A percentile compares a stretch with the other conserved stretches of the same genome.
phyloP scores from a whole-genome alignment of 1,140 invertebrate genomes.

The Oreohelix idahoensis region DNA sequence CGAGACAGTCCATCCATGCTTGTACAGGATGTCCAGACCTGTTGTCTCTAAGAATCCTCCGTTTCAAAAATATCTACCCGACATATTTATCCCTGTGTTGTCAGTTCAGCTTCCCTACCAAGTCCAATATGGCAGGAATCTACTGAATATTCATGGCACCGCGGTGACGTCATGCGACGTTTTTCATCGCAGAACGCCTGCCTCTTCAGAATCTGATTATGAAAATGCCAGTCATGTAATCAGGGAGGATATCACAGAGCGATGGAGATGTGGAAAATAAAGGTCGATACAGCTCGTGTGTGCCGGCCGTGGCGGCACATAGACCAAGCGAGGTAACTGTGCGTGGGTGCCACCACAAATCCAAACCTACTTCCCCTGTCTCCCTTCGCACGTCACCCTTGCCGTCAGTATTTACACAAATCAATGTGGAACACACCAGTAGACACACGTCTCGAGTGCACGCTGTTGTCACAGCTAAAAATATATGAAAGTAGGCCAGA shows the following conservation, averaged over 20 bases:
- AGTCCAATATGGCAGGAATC: slow-evolving; percentile 31
- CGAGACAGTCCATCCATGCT: slow-evolving; percentile 9
- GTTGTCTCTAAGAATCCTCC: neutral
- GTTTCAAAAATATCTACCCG: neutral
- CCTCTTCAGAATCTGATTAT: slow-evolving; percentile 26
- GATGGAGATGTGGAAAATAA: neutral
- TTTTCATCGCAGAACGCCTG: neutral
- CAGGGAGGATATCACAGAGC: slow-evolving; percentile 1
- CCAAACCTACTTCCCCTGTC: neutral
- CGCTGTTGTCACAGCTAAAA: slow-evolving; percentile 5
- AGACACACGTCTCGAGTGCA: neutral
- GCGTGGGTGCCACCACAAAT: slow-evolving; percentile 4
- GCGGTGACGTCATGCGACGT: slow-evolving; percentile 5
- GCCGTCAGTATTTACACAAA: slow-evolving; percentile 5
- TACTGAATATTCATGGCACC: slow-evolving; percentile 27
- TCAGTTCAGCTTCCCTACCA: slow-evolving; percentile 9
- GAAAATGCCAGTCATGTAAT: slow-evolving; percentile 31
- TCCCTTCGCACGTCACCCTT: neutral
- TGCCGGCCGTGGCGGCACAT: neutral
- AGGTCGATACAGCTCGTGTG: slow-evolving; percentile 6
- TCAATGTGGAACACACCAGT: neutral
- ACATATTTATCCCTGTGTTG: slow-evolving; percentile 18
- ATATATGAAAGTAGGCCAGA: neutral
- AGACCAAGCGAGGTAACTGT: neutral
- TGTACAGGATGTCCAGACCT: neutral